A percentile compares a stretch with the other conserved stretches of the same genome.
Conservation (phyloP, 2,888 invertebrate genomes). For the Drosophila demipolita region DNA sequence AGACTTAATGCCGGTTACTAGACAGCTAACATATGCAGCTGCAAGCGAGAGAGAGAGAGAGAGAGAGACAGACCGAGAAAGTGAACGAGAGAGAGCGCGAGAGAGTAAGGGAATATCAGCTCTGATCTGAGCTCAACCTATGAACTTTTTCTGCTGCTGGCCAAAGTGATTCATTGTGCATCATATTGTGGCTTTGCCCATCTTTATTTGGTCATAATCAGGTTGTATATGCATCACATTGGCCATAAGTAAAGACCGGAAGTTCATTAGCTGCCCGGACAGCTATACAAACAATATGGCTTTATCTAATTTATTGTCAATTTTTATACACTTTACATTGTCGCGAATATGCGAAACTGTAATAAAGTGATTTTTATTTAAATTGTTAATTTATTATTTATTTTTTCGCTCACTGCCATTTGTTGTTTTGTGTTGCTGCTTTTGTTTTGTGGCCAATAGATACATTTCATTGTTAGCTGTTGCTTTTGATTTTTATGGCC, state of each 20-base stretch:
- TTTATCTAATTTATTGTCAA: slow-evolving; percentile 65
- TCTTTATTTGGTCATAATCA: slow-evolving; percentile 4
- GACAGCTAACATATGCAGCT: slow-evolving; percentile 14
- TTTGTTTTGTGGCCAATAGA: slow-evolving; percentile 60
- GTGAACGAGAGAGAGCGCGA: slow-evolving; percentile 1
- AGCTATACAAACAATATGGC: slow-evolving; percentile 51
- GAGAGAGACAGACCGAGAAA: slow-evolving; percentile 5
- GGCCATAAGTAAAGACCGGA: slow-evolving; percentile 61
- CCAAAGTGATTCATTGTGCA: slow-evolving; percentile 47
- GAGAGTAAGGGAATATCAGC: slow-evolving; percentile 5
- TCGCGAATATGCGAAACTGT: slow-evolving; percentile 73
- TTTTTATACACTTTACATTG: slow-evolving; percentile 77
- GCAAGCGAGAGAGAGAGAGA: background rate
- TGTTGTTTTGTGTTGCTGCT: slow-evolving; percentile 18
- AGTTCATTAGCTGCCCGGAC: slow-evolving; percentile 54
- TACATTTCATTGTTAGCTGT: slow-evolving; percentile 68
- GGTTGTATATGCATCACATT: slow-evolving; percentile 3
- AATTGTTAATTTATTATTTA: slow-evolving; percentile 64
- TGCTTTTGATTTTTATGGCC: slow-evolving; percentile 73
- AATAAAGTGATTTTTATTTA: slow-evolving; percentile 74
- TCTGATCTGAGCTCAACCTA: slow-evolving; percentile 24
- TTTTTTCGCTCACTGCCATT: slow-evolving; percentile 8
- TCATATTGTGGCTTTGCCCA: slow-evolving; percentile 12
- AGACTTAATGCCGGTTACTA: slow-evolving; percentile 51
- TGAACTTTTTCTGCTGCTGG: slow-evolving; percentile 35